Evolutionary conservation across 2,113 vertebrate species (phyloP).

Genomic region (Equus przewalskii): DNA sequence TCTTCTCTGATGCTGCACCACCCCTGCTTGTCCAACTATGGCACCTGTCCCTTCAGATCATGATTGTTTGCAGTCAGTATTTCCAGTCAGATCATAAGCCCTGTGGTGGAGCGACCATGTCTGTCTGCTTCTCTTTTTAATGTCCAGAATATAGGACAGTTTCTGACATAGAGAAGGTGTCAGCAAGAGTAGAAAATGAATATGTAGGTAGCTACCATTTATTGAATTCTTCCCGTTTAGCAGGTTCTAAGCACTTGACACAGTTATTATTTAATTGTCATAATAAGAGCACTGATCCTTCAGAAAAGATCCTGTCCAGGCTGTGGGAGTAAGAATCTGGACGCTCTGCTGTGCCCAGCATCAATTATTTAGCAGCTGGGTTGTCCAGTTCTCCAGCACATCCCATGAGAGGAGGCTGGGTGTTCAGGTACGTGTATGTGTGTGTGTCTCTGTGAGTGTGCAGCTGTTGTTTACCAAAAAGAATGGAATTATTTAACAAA

Average conservation of each 20-base stretch:
- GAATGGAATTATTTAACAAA: neutral
- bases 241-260: neutral
- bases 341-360: too few relatives aligned
- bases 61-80: neutral
- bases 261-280: neutral
- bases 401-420: neutral
- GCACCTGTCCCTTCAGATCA: neutral
- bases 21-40: neutral
- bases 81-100: neutral
- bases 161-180: neutral
- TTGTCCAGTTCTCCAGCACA: neutral
- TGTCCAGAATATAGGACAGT: neutral
- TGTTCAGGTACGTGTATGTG: neutral
- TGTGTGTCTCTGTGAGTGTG: rapidly evolving
- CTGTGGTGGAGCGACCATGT: neutral
- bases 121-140: neutral
- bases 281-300: neutral
- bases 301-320: neutral
- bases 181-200: neutral
- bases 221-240: neutral
- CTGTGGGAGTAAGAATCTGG: neutral
- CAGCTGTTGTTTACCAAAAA: neutral
- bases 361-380: neutral
- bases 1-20: rapidly evolving
- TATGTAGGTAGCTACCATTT: neutral